Base-by-base conservation (phyloP, 2,113 vertebrate genomes). In the Lophochroa leadbeateri region DNA sequence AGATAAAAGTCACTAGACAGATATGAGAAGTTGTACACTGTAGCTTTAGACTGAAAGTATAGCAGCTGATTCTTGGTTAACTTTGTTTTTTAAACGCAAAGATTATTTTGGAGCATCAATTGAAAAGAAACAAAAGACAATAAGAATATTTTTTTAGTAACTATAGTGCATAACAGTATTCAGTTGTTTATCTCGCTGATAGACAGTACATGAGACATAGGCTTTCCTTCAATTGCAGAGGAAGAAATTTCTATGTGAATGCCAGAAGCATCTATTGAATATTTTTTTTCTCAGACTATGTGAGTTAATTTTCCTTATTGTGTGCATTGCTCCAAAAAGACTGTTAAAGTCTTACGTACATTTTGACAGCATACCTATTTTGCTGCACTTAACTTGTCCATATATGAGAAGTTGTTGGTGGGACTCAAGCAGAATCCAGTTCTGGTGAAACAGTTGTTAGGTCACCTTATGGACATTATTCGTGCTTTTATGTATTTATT, bases 1-100 rank as follows among this genome's bases (percentile, higher is more conserved):
- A 97, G 97, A 96, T 97, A 96, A 96, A 97, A 97, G 94, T 92
- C 82, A 81, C 57, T 86, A 90, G 57, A n/a, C 64, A 88, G 90
- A 60, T 93, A 47, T 17, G 67, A 57, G 78, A 96, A 96, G 80
- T 63, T 64, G 77, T 86, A 69, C 6, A 2, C 52, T 86, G 41
- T 85, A 75, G 55, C 81, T 88, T 93, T 50, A 82, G 74, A 91
- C 28, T 79, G 65, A 41, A 71, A 87, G 44, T 53, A 10, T 20
- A 44, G 46, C 29, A 75, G 79, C 71, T n/a, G 72, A 58, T 92
- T 94, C 50, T 46, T 60, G 44, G 71, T 88, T 86, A 77, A 58
- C 77, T 91, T 84, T 76, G 3, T 11, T 87, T 85, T 94, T 87
- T 31, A 76, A 94, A 68, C 94, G 92, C 37, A 64, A 82, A 17